Base-by-base conservation (phyloP, 2,888 invertebrate genomes). In the Fragum whitleyi region DNA sequence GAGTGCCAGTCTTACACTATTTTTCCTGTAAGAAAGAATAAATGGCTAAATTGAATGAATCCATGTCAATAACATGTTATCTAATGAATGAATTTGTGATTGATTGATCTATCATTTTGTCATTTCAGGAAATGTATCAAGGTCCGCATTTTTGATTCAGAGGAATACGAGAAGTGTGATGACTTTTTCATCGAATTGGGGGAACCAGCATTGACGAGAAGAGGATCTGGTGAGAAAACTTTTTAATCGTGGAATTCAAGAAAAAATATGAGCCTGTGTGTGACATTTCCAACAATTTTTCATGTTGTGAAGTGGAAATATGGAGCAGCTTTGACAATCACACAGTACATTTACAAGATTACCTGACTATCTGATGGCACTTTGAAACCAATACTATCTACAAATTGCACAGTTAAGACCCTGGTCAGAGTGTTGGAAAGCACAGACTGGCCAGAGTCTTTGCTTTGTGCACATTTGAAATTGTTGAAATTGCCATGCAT, bases 161-260 rank as follows among this genome's bases (percentile, higher is more conserved):
- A 99, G 95, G 98, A 98, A 93, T 99, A 99, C 94, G 98, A 99
- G 94, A 98, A 99, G 94, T 97, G 98, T 93, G 97, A 98, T 42
- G 95, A 97, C 28, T 98, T 99, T 94, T 97, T 97, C 94, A 96
- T 99, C 19, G 97, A 98, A 93, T 95, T 99, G 32, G 97, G 97
- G 11, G 97, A 97, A 88, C 99, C 99, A 9, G 81, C 82, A 14
- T 74, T 92, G 16, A 86, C 90, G 16, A 85, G 86, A 59, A 88
- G 87, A 87, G 90, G 90, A 75, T 87, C 90, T 88, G 91, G 91
- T 92, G 86, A 79, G 77, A 36, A 14, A 70, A 26, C 62, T 36
- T 47, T 42, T 23, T 42, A 14, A 39, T n/a, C n/a, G n/a, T n/a
- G n/a, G n/a, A n/a, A n/a, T n/a, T 57, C 11, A 21, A 19, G n/a